Evolutionary conservation across 1,140 invertebrate species (phyloP), one percentile per base, ranked within the genome.

Genomic region (Himalopsyche phryganea): DNA sequence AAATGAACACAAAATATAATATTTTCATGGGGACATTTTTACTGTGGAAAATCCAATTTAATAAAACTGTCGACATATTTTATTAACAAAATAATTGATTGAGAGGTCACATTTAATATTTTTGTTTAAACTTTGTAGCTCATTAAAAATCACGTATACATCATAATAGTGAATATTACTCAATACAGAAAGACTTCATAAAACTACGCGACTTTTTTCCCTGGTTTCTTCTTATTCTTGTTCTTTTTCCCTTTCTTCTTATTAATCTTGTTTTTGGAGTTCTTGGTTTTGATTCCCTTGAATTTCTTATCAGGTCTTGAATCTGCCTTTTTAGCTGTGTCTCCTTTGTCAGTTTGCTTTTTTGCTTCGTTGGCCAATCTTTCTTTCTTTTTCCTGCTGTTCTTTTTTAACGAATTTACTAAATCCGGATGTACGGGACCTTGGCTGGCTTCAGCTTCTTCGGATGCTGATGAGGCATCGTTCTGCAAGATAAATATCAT

Each of bases 311-410:
- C 13, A 9, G 9, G 13, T 10, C 42, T 52, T 2, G 41, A 42
- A 20, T 42, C 33, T 9, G 15, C 2, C 40, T 52, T 52, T 11
- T 42, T 52, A 2, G 18, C 50, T 40, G 41, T 52, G 9, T 52
- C 33, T 18, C 10, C 18, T 13, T 52, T 52, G 5, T 11, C n/a
- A 13, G 11, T 2, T 52, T 52, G 18, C 18, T 52, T 50, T 36
- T 50, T 74, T n/a, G 50, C 61, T 54, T 73, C 73, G 53, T 71
- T 71, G 9, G 65, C 69, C 51, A 67, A 48, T 20, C 46, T 49
- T n/a, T 50, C 44, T 40, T 49, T 35, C 50, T 65, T 50, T 45
- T 65, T 65, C 59, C 46, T 46, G 18, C 48, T 46, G 47, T 52
- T 52, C 23, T 61, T 57, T 20, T 50, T 61, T n/a, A 15, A 28